These are phyloP conservation scores for Parapristionchus giblindavisi DNA, from an alignment of 2,888 invertebrate species.

Conservation along the genomic window DNA sequence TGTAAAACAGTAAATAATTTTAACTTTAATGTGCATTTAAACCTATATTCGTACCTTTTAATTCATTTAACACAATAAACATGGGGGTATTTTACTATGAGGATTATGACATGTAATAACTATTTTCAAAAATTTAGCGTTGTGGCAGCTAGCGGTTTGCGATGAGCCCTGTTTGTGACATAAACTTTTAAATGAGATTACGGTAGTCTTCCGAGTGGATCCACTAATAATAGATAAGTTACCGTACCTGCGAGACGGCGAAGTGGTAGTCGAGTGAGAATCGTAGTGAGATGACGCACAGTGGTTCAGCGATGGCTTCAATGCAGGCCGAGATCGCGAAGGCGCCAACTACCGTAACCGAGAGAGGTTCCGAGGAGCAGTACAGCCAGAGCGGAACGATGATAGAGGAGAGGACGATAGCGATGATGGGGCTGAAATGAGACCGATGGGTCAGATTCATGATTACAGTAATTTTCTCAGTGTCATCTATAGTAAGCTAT, in stretches of 20 bases:
- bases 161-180: background rate
- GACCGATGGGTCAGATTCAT: too few species aligned
- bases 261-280: slow-evolving; percentile 49
- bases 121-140: too few species aligned
- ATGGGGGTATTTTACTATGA: too few species aligned
- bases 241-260: slow-evolving; percentile 43
- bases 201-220: slow-evolving; percentile 30
- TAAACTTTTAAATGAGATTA: background rate
- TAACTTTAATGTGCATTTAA: too few species aligned
- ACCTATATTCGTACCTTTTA: too few species aligned
- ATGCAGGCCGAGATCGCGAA: slow-evolving; percentile 54
- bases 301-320: slow-evolving; percentile 55
- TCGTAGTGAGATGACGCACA: slow-evolving; percentile 49
- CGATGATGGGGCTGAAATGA: slow-evolving; percentile 40
- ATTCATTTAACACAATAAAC: too few species aligned
- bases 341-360: slow-evolving; percentile 39
- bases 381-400: slow-evolving; percentile 39
- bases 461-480: too few species aligned
- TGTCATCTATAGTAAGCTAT: too few species aligned
- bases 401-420: slow-evolving; percentile 30
- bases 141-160: too few species aligned
- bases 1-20: too few species aligned
- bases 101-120: too few species aligned
- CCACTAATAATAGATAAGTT: slow-evolving; percentile 30
- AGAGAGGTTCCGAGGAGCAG: slow-evolving; percentile 41